Percentiles rank a stretch among this genome's conserved stretches.
Conservation (phyloP, 2,888 invertebrate genomes). For the Busseola fusca region DNA sequence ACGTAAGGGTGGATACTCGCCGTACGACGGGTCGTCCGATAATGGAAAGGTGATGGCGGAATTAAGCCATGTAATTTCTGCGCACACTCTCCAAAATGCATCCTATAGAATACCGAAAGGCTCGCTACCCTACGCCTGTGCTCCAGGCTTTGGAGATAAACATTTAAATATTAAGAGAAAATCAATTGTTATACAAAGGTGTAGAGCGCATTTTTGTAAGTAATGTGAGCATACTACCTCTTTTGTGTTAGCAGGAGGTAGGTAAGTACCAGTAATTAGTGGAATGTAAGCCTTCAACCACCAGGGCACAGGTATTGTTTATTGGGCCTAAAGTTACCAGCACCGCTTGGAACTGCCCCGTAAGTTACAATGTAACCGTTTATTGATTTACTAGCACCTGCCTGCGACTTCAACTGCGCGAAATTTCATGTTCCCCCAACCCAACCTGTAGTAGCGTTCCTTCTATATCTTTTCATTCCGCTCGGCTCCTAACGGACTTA, state of each 20-base stretch:
- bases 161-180: constrained; percentile 26
- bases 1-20: too few relatives aligned
- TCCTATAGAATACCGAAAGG: too few relatives aligned
- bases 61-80: too few relatives aligned
- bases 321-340: not conserved
- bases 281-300: not conserved
- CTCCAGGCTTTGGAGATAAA: too few relatives aligned
- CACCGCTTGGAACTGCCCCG: not conserved
- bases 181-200: constrained; percentile 2
- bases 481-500: not conserved
- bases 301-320: constrained; percentile 2
- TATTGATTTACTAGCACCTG: not conserved
- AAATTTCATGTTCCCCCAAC: not conserved
- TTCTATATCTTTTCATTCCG: not conserved
- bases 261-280: constrained; percentile 4
- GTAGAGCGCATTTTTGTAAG: not conserved
- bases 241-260: not conserved
- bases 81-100: too few relatives aligned
- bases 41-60: too few relatives aligned
- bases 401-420: too few relatives aligned
- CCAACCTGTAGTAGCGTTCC: not conserved
- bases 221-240: not conserved
- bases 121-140: too few relatives aligned
- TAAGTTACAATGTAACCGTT: not conserved
- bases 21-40: too few relatives aligned